These are phyloP conservation scores for Leptinotarsa texana DNA, from an alignment of 1,140 invertebrate genomes.

Conservation along the genomic window DNA sequence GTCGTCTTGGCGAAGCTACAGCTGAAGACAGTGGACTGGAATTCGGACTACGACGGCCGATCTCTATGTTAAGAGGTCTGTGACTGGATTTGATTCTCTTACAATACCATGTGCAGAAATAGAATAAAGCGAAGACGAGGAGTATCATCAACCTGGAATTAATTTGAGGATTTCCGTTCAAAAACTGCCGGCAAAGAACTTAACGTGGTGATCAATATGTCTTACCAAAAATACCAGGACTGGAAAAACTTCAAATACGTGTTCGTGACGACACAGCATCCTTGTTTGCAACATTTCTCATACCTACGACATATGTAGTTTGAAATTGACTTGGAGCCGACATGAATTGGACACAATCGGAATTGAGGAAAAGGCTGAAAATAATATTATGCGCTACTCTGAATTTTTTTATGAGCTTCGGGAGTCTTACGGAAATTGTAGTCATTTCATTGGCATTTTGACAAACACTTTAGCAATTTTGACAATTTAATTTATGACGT, in stretches of 20 bases:
- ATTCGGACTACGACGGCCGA: background rate
- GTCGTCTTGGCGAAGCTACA: background rate
- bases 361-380: background rate
- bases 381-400: background rate
- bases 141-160: slow-evolving; percentile 13
- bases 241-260: slow-evolving; percentile 13
- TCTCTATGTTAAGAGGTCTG: background rate
- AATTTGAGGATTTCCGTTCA: background rate
- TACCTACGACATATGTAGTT: slow-evolving; percentile 24
- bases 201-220: too few relatives aligned
- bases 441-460: slow-evolving; percentile 4
- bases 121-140: slow-evolving; percentile 23
- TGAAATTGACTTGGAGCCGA: background rate
- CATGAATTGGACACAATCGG: background rate
- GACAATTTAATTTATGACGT: background rate
- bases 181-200: too few relatives aligned
- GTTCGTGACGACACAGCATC: slow-evolving; percentile 23
- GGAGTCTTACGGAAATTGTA: background rate
- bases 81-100: slow-evolving; percentile 19
- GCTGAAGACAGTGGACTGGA: background rate
- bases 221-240: slow-evolving; percentile 34
- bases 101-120: slow-evolving; percentile 24
- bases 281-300: slow-evolving; percentile 27
- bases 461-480: background rate
- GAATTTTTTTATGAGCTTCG: background rate